A percentile compares a stretch with the other conserved stretches of the same genome.
Conservation (phyloP, 2,888 invertebrate genomes). For the Diaphora mendica region DNA sequence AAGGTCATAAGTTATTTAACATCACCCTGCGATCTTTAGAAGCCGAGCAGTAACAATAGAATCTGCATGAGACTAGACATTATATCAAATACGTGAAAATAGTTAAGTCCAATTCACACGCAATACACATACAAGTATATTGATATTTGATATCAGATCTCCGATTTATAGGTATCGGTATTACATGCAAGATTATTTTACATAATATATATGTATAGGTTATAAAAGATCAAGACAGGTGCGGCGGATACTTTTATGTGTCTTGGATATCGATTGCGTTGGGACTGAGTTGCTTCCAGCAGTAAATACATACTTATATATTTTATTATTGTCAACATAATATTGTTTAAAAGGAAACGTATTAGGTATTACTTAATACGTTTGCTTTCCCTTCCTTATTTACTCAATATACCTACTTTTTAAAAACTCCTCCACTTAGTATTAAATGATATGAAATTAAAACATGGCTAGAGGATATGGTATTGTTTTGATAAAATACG, state of each 20-base stretch:
- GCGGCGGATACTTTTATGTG: conserved; percentile 12
- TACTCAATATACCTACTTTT: neutral
- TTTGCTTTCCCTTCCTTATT: neutral
- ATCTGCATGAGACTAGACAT: neutral
- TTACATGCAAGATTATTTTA: conserved; percentile 80
- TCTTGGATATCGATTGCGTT: conserved; percentile 8
- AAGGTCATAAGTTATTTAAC: neutral
- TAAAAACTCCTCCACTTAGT: neutral
- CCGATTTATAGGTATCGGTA: conserved; percentile 74
- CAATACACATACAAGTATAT: conserved; percentile 34
- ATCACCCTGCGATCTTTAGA: neutral
- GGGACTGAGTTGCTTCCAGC: conserved; percentile 2
- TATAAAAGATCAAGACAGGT: conserved; percentile 18
- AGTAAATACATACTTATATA: neutral
- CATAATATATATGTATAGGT: conserved; percentile 50
- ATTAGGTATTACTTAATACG: neutral
- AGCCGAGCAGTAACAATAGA: neutral
- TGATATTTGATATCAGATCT: conserved; percentile 62
- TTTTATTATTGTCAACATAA: too few relatives aligned
- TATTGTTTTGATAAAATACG: neutral
- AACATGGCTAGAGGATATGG: neutral
- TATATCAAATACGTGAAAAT: conserved; percentile 6
- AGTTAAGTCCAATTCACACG: conserved; percentile 63
- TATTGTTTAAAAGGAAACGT: neutral
- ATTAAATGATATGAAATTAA: neutral